Evolutionary conservation across 2,797 vertebrate species (phyloP), one percentile per base, ranked within the genome.

Genomic region (Meriones psammophilus): DNA sequence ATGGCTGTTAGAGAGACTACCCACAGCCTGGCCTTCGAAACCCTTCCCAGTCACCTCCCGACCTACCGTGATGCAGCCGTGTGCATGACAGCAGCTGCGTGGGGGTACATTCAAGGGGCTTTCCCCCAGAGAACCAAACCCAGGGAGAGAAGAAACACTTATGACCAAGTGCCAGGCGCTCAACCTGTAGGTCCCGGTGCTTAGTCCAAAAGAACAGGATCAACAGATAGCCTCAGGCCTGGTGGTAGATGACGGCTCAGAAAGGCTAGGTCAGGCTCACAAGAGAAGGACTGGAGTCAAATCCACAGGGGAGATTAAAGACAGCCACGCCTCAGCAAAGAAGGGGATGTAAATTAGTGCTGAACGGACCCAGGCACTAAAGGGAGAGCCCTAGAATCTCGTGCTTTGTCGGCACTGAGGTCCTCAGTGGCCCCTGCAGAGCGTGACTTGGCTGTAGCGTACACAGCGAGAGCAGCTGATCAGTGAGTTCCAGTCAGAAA

Each of bases 111-210:
- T 3, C 26, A 60, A n/a, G 50, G n/a, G 8, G 39, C 66, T 36
- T 54, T 68, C 56, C 36, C 71, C 50, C 60, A 15, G 42, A 74
- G 26, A 46, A 33, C 15, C 58, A 89, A 54, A 79, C 62, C 60
- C 9, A 88, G 66, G 78, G 68, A 89, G 56, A 69, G 91, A 89
- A 58, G 17, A 90, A 88, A 89, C 20, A 71, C 18, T 91, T 85
- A 77, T 18, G 42, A 80, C 14, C 36, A 69, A 4, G 33, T 71
- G 13, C 22, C 18, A 89, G n/a, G 81, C 13, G 62, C 26, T 78
- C 46, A 54, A 56, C 9, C 3, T 58, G 54, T 33, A 12, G 13
- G 36, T 86, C 76, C 64, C 2, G n/a, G 20, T 76, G 87, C 58
- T 88, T 88, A 92, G 54, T 46, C 22, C 46, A 26, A n/a, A 64